Conservation (phyloP, 2,113 vertebrate species). For the Larimichthys crocea region DNA sequence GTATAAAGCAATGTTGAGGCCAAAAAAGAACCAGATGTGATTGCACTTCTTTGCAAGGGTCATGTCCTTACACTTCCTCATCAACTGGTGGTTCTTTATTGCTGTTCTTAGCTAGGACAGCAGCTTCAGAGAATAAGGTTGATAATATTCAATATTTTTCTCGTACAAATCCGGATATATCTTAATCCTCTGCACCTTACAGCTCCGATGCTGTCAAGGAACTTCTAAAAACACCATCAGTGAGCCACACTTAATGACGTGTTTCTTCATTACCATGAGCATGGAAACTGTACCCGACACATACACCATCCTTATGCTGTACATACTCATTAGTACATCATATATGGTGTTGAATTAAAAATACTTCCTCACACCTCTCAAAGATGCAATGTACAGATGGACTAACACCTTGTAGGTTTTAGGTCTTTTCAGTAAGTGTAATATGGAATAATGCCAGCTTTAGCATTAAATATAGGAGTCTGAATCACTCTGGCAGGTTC, state of each 20-base stretch:
- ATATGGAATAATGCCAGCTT: slow-evolving; percentile 2
- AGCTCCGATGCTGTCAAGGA: neutral
- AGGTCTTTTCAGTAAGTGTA: neutral
- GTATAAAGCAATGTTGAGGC: neutral
- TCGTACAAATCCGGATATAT: neutral
- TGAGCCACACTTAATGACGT: neutral
- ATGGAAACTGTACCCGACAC: neutral
- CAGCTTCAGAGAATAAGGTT: neutral
- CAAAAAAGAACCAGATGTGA: neutral
- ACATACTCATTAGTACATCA: neutral
- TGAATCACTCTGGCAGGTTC: slow-evolving; percentile 43
- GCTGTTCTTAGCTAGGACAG: neutral
- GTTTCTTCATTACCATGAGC: neutral
- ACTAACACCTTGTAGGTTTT: neutral
- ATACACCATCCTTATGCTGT: neutral
- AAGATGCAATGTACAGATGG: neutral
- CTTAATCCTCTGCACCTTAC: neutral
- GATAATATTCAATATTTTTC: neutral
- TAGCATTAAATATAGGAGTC: slow-evolving; percentile 18
- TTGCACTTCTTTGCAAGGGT: neutral
- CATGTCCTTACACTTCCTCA: neutral
- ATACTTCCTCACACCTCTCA: slow-evolving; percentile 17
- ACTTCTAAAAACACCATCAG: neutral
- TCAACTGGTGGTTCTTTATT: neutral
- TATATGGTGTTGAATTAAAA: slow-evolving; percentile 6